These are phyloP conservation scores for Ptiloglossa arizonensis DNA, from an alignment of 1,140 invertebrate species.

Conservation along the genomic window DNA sequence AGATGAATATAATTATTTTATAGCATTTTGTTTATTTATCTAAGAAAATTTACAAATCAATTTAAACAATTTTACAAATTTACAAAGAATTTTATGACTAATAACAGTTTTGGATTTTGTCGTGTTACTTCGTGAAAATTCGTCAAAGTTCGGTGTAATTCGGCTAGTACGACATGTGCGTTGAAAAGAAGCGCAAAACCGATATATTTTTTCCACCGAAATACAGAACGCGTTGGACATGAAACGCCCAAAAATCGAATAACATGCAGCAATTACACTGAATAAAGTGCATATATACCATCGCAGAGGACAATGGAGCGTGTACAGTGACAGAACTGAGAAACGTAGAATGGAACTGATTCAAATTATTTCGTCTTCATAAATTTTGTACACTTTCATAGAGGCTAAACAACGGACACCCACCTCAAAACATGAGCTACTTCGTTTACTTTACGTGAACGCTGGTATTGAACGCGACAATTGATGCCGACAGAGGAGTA, in stretches of 20 bases:
- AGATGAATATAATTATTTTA: too few species aligned
- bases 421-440: constrained; percentile 32
- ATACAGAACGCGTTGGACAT: not conserved
- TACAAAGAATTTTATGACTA: not conserved
- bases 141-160: constrained; percentile 16
- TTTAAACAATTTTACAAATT: too few species aligned
- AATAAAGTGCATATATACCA: not conserved
- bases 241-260: not conserved
- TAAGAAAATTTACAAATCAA: too few species aligned
- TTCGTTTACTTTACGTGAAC: constrained; percentile 3
- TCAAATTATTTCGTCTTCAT: not conserved
- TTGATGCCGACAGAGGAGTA: not conserved
- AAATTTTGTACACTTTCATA: not conserved
- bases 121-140: constrained; percentile 19
- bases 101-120: not conserved
- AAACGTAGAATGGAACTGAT: not conserved
- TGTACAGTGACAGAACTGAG: not conserved
- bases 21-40: too few species aligned
- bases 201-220: not conserved
- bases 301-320: not conserved
- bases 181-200: constrained; percentile 43
- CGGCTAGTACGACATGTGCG: constrained; percentile 11
- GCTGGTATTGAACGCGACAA: not conserved
- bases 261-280: not conserved
- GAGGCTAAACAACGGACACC: not conserved